phyloP scores from a whole-genome alignment of 1,140 invertebrate species.

The Plodia interpunctella region DNA sequence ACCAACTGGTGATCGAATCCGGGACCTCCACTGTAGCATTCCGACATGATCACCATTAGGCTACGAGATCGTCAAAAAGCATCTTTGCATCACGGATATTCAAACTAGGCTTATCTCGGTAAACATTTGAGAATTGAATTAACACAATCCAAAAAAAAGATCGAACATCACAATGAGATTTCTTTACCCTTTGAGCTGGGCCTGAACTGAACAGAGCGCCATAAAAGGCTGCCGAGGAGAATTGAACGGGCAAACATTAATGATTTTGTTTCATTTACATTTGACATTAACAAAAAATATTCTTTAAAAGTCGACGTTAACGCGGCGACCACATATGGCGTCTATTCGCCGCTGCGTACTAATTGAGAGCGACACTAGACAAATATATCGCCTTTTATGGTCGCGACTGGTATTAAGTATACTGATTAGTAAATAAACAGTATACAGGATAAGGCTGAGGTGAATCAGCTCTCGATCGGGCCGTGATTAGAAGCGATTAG shows the following conservation, averaged over 20 bases:
- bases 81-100: neutral
- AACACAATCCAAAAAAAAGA: conserved; percentile 4
- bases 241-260: conserved; percentile 64
- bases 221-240: conserved; percentile 48
- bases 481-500: conserved; percentile 72
- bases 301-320: conserved; percentile 58
- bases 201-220: conserved; percentile 23
- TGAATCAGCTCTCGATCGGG: conserved; percentile 70
- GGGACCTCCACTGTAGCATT: too few species aligned
- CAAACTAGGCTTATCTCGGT: neutral
- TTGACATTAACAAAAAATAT: conserved; percentile 66
- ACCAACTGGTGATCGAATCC: too few species aligned
- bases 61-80: too few species aligned
- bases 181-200: neutral
- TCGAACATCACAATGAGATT: neutral
- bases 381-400: conserved; percentile 73
- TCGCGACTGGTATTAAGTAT: conserved; percentile 55
- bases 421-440: conserved; percentile 72
- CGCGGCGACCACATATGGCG: conserved; percentile 63
- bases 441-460: conserved; percentile 51
- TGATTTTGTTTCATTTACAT: conserved; percentile 65
- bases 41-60: neutral
- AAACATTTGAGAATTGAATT: conserved; percentile 3
- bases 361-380: conserved; percentile 70
- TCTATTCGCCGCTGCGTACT: conserved; percentile 61